Base-by-base conservation (phyloP, 2,888 invertebrate genomes). In the Chorisops tibialis region DNA sequence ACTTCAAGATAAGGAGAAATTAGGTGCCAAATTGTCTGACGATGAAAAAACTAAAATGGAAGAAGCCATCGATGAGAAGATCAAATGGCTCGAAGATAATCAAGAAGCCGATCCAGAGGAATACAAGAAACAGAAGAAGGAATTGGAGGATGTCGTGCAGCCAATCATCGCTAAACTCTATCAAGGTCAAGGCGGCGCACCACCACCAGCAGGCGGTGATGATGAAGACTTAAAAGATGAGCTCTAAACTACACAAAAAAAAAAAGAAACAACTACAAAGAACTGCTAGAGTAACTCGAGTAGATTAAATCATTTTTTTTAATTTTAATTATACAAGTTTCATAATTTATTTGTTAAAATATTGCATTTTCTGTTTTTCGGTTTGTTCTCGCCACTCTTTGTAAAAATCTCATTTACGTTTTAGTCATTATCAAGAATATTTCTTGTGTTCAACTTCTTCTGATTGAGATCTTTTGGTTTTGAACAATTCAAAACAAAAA, bases 141-240 rank as follows among this genome's bases (percentile, higher is more conserved):
- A 93, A 68, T 81, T 99, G 54, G 96, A 97, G 76, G 92, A 93
- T 69, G 86, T 96, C 38, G 96, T 96, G 1, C 96, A 97, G 76
- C 99, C 99, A 7, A 98, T 99, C 75, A 93, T 98, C 74, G 89
- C 94, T 59, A 98, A 99, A 81, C 80, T 99, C 68, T 98, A 99
- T 80, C 92, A 94, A 74, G 89, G 89, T 22, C 83, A 88, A 66
- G 93, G 91, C 18, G 90, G 89, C 21, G 85, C 85, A 12, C 89
- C 91, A 16, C 90, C 91, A 18, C 85, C 87, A 37, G 78, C 83
- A 22, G 81, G 84, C 18, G 85, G 83, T 45, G 85, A 84, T 0
- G 88, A 86, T 1, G 87, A 86, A 48, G 87, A 91, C 72, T 85
- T 91, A 75, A 92, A 90, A 78, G 93, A 93, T 78, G 92, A 93